Percentiles rank a stretch among this genome's conserved stretches.
These are phyloP conservation scores for Leuctra nigra DNA, from an alignment of 2,888 invertebrate genomes.

Conservation along the genomic window DNA sequence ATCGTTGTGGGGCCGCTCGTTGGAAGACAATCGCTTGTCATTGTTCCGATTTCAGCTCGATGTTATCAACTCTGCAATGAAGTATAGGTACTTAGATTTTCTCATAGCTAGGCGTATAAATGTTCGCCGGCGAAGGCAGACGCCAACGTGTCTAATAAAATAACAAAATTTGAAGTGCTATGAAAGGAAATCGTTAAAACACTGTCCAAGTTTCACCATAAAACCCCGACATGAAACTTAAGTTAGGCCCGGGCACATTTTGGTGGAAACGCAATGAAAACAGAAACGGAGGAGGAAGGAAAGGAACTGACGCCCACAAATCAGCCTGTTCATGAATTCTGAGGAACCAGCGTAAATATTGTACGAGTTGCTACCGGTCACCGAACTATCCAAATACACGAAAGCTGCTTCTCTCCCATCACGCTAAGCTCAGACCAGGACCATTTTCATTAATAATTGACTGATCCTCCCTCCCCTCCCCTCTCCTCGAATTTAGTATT, in stretches of 20 bases:
- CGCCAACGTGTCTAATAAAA: background rate
- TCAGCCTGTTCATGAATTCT: slow-evolving; percentile 10
- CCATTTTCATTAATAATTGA: slow-evolving; percentile 17
- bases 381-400: slow-evolving; percentile 1
- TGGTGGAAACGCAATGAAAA: slow-evolving; percentile 8
- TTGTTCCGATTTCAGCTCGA: too few species aligned
- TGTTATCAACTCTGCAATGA: too few species aligned
- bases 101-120: too few species aligned
- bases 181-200: background rate
- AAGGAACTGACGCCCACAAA: slow-evolving; percentile 3
- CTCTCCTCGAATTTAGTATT: background rate
- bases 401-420: too few species aligned
- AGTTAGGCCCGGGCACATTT: background rate
- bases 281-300: background rate
- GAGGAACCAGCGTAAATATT: slow-evolving; percentile 9
- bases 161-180: background rate
- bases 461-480: slow-evolving; percentile 1
- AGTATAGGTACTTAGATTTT: too few species aligned
- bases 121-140: too few species aligned
- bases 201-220: background rate
- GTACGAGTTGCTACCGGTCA: background rate
- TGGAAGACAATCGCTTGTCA: too few species aligned
- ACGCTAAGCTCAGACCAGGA: slow-evolving; percentile 1
- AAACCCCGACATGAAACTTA: background rate
- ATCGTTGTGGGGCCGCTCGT: too few species aligned